Percentiles rank a stretch among this genome's conserved stretches.
Conservation (phyloP, 1,140 invertebrate species). For the Stegodyphus dumicola region DNA sequence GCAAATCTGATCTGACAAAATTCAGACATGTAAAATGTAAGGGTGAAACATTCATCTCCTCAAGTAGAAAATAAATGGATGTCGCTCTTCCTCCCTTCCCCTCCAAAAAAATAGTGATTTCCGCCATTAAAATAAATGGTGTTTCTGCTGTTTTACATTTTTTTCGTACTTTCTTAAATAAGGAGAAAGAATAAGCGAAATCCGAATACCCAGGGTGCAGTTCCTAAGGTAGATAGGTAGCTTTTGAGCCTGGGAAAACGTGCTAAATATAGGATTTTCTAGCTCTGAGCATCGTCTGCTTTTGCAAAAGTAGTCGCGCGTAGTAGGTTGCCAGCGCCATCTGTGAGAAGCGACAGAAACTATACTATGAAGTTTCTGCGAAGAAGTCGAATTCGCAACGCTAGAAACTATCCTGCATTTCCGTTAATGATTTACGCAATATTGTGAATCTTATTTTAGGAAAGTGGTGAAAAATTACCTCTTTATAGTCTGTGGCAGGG, state of each 20-base stretch:
- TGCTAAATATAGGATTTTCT: constrained; percentile 41
- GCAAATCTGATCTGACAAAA: too few relatives aligned
- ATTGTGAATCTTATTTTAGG: too few relatives aligned
- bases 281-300: constrained; percentile 10
- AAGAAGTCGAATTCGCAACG: too few relatives aligned
- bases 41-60: too few relatives aligned
- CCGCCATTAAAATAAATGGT: neutral
- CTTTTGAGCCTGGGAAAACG: constrained; percentile 38
- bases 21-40: too few relatives aligned
- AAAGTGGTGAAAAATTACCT: too few relatives aligned
- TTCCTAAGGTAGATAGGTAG: neutral
- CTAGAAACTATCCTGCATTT: too few relatives aligned
- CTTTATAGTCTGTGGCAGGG: too few relatives aligned
- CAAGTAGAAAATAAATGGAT: too few relatives aligned
- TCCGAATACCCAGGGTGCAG: neutral
- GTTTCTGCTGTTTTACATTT: neutral
- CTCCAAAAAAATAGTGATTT: neutral
- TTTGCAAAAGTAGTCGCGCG: neutral
- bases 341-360: neutral
- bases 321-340: neutral
- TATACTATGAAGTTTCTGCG: too few relatives aligned
- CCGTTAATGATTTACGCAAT: too few relatives aligned
- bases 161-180: neutral
- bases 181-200: neutral
- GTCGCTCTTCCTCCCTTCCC: too few relatives aligned